Evolutionary conservation across 1,140 invertebrate genomes (phyloP).

Genomic region (Drosophila pseudoobscura): DNA sequence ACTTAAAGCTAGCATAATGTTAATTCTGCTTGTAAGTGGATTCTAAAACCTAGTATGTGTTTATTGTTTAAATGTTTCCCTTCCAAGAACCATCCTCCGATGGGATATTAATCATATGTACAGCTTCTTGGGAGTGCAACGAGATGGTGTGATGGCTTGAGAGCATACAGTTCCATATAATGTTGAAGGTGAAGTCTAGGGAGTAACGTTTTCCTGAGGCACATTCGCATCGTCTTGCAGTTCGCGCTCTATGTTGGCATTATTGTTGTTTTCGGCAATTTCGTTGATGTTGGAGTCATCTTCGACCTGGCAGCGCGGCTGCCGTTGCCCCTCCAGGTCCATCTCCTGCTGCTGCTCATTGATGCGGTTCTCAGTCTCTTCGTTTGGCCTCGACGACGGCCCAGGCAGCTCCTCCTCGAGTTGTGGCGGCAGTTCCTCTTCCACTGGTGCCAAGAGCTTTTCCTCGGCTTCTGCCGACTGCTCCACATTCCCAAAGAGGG

Average conservation of each 20-base stretch:
- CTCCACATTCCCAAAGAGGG: not conserved
- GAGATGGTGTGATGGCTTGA: not conserved
- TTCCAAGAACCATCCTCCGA: too few species aligned
- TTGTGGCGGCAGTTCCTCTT: not conserved
- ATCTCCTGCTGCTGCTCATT: slow-evolving; percentile 61
- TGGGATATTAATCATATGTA: too few species aligned
- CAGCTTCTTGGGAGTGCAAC: too few species aligned
- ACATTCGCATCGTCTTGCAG: slow-evolving; percentile 67
- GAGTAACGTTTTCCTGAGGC: slow-evolving; percentile 54
- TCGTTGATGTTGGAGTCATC: slow-evolving; percentile 79
- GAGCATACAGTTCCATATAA: not conserved
- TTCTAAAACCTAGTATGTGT: not conserved
- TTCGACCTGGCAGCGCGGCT: slow-evolving; percentile 34
- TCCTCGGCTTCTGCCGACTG: slow-evolving; percentile 1
- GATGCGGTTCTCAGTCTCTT: slow-evolving; percentile 78
- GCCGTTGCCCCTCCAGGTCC: slow-evolving; percentile 31
- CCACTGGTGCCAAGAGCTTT: too few species aligned
- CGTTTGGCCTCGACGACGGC: slow-evolving; percentile 30
- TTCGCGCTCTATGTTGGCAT: slow-evolving; percentile 82
- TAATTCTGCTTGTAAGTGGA: slow-evolving; percentile 5
- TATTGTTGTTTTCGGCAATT: slow-evolving; percentile 82
- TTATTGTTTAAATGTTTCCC: too few species aligned
- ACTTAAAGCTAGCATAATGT: slow-evolving; percentile 24
- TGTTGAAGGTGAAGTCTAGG: slow-evolving; percentile 12
- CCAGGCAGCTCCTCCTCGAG: slow-evolving; percentile 2